Percentiles rank a stretch among this genome's conserved stretches.
These are phyloP conservation scores for Megalopta genalis DNA, from an alignment of 1,140 invertebrate species.

Conservation along the genomic window DNA sequence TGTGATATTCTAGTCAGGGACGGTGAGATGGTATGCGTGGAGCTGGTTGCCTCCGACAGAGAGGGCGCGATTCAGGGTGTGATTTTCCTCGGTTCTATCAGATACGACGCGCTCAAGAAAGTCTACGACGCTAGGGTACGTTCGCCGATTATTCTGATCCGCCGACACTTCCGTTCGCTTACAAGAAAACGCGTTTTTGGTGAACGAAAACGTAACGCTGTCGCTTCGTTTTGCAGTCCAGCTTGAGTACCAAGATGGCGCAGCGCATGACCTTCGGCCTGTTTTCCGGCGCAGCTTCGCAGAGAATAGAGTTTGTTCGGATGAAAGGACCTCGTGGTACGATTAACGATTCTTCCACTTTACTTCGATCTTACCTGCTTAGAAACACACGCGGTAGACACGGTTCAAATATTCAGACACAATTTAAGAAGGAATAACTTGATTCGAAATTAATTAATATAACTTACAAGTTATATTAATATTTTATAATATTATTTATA, in stretches of 20 bases:
- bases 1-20: constrained; percentile 97
- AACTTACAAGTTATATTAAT: too few relatives aligned
- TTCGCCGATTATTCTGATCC: background rate
- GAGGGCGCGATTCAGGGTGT: constrained; percentile 92
- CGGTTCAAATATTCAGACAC: too few relatives aligned
- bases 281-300: constrained; percentile 88
- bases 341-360: background rate
- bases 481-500: too few relatives aligned
- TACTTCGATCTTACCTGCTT: background rate
- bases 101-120: constrained; percentile 97
- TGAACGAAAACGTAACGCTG: background rate
- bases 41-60: constrained; percentile 94
- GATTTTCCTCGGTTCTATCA: constrained; percentile 97
- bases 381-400: too few relatives aligned
- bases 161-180: background rate
- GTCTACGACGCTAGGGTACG: constrained; percentile 97
- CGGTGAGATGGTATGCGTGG: constrained; percentile 99
- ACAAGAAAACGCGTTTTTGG: background rate
- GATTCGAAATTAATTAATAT: too few relatives aligned
- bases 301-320: constrained; percentile 97
- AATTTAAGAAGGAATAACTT: too few relatives aligned
- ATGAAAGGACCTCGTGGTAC: constrained; percentile 96
- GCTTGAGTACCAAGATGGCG: constrained; percentile 95
- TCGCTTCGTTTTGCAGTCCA: constrained; percentile 85
- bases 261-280: constrained; percentile 97